Evolutionary conservation across 2,888 invertebrate species (phyloP).

Genomic region (Ophioninae sp.): DNA sequence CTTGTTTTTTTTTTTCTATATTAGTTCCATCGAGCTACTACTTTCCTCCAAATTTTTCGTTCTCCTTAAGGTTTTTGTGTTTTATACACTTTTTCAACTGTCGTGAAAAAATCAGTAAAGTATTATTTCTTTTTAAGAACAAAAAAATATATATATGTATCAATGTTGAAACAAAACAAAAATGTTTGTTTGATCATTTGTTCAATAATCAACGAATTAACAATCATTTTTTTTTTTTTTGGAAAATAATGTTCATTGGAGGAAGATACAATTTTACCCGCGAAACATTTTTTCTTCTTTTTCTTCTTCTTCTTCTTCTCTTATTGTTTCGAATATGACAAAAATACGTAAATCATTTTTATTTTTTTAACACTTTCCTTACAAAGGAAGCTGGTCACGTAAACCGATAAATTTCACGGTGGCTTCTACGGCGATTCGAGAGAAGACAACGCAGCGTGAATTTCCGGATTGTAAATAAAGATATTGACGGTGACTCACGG

Average conservation of each 20-base stretch:
- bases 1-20: conserved; percentile 3
- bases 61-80: background rate
- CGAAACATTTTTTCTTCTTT: no score
- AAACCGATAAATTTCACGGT: conserved; percentile 37
- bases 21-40: background rate
- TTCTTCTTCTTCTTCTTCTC: no score
- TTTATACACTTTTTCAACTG: background rate
- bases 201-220: no score
- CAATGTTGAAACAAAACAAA: no score
- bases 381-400: conserved; percentile 31
- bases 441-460: conserved; percentile 51
- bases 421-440: conserved; percentile 28
- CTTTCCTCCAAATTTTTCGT: background rate
- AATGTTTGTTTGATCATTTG: no score
- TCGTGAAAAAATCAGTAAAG: no score
- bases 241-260: no score
- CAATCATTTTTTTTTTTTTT: no score
- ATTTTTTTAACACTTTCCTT: conserved; percentile 5
- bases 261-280: no score
- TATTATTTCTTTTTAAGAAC: no score
- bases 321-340: background rate
- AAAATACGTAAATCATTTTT: conserved; percentile 1
- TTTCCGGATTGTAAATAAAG: conserved; percentile 47
- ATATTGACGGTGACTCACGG: conserved; percentile 41
- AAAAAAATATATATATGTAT: no score